Conservation (phyloP, 2,888 invertebrate species). For the Tetanocera ferruginea region DNA sequence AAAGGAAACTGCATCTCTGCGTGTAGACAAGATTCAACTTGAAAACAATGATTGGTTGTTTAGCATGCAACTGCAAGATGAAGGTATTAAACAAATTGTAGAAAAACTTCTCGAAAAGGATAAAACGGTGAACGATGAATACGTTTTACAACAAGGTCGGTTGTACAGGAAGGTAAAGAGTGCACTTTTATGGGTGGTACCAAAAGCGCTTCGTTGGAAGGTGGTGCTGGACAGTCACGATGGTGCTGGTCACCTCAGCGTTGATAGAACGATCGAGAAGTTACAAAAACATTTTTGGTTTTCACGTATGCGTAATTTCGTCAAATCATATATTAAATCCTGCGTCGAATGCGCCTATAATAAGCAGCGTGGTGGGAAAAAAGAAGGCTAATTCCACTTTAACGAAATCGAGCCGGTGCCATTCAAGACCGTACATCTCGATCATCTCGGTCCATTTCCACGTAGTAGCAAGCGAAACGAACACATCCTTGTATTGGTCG, state of each 20-base stretch:
- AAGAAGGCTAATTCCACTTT: too few relatives aligned
- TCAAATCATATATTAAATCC: not conserved
- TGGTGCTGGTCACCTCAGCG: conserved; percentile 23
- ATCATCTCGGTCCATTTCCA: not conserved
- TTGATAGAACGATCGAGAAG: conserved; percentile 17
- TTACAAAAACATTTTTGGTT: not conserved
- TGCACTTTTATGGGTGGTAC: conserved; percentile 41
- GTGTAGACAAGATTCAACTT: not conserved
- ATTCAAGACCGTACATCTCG: not conserved
- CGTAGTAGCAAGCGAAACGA: not conserved
- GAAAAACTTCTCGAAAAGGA: not conserved
- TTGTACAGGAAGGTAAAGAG: not conserved
- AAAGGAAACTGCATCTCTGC: not conserved
- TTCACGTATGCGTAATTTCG: conserved; percentile 5
- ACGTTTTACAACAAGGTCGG: not conserved
- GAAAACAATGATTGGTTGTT: conserved; percentile 16
- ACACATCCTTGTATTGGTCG: conserved; percentile 12
- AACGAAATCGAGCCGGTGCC: too few relatives aligned
- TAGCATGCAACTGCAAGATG: conserved; percentile 25
- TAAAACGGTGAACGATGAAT: not conserved
- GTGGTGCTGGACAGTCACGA: conserved; percentile 18
- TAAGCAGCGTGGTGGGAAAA: conserved; percentile 51
- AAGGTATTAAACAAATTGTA: not conserved
- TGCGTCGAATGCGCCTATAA: conserved; percentile 34
- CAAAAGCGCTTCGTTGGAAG: conserved; percentile 19